Percentiles rank a stretch among this genome's conserved stretches.
phyloP scores from a whole-genome alignment of 2,113 vertebrate genomes.

The Orientallactaga bullata region DNA sequence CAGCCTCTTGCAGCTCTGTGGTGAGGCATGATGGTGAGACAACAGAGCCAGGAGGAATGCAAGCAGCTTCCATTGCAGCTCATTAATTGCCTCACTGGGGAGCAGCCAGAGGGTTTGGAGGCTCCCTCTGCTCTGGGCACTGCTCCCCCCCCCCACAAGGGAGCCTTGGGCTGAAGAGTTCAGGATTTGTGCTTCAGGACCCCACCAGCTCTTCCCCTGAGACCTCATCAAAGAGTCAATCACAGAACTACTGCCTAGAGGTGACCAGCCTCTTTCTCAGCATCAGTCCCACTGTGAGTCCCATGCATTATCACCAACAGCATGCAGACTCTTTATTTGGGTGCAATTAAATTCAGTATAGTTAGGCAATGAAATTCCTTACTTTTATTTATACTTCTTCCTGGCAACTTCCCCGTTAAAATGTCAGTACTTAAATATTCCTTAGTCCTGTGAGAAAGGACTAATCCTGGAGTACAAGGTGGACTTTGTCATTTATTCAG shows the following conservation, averaged over 20 bases:
- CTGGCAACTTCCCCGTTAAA: neutral
- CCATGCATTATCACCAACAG: neutral
- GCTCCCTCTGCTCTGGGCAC: neutral
- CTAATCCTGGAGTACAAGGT: neutral
- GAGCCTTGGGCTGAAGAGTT: neutral
- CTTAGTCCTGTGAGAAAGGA: neutral
- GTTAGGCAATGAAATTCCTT: neutral
- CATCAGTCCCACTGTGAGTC: neutral
- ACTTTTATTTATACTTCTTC: neutral
- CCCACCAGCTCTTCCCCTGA: neutral
- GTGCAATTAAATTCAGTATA: neutral
- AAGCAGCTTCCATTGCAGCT: neutral
- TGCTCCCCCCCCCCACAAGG: neutral
- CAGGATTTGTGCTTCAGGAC: neutral
- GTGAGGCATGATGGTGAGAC: conserved; percentile 30
- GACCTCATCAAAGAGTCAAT: neutral
- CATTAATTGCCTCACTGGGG: conserved; percentile 52
- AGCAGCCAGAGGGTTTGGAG: neutral
- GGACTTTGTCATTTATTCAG: neutral
- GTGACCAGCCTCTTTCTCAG: neutral
- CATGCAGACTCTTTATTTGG: neutral
- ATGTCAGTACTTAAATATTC: neutral
- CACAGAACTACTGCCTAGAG: neutral
- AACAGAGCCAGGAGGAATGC: neutral
- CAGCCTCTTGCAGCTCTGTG: neutral